Conservation (phyloP, 2,888 invertebrate genomes). For the Ischnus inquisitorius region DNA sequence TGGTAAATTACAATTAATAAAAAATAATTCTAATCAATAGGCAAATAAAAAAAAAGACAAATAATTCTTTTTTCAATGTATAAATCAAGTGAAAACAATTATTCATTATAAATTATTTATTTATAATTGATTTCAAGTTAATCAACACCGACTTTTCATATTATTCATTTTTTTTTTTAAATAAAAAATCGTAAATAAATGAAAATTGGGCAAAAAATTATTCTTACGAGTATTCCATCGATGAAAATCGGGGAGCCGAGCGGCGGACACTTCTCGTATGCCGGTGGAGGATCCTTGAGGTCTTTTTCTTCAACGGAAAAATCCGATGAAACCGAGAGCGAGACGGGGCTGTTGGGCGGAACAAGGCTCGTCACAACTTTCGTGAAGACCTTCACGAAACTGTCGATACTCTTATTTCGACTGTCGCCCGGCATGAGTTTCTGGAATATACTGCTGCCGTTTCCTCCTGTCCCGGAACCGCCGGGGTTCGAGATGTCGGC, state of each 20-base stretch:
- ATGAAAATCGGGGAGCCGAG: constrained; percentile 74
- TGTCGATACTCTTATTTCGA: constrained; percentile 57
- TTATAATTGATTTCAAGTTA: no score
- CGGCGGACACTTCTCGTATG: constrained; percentile 73
- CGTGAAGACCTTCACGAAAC: constrained; percentile 67
- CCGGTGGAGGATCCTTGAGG: constrained; percentile 62
- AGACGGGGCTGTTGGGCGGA: constrained; percentile 53
- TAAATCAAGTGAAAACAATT: no score
- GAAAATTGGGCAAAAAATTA: no score
- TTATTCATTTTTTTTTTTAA: no score
- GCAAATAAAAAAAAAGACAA: no score
- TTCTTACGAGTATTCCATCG: constrained; percentile 71
- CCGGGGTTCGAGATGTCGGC: background rate
- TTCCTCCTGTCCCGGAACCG: background rate
- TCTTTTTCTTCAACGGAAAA: constrained; percentile 61
- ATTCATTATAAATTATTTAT: no score
- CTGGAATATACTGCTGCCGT: constrained; percentile 50
- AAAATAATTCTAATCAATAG: no score
- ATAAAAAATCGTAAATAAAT: no score
- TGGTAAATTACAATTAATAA: no score
- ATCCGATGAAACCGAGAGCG: constrained; percentile 49
- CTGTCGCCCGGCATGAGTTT: constrained; percentile 48
- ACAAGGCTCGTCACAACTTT: constrained; percentile 65
- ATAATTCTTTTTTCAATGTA: no score
- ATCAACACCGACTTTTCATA: no score